Percentiles rank a stretch among this genome's conserved stretches.
Conservation (phyloP, 2,797 vertebrate species). For the Danio kyathit region DNA sequence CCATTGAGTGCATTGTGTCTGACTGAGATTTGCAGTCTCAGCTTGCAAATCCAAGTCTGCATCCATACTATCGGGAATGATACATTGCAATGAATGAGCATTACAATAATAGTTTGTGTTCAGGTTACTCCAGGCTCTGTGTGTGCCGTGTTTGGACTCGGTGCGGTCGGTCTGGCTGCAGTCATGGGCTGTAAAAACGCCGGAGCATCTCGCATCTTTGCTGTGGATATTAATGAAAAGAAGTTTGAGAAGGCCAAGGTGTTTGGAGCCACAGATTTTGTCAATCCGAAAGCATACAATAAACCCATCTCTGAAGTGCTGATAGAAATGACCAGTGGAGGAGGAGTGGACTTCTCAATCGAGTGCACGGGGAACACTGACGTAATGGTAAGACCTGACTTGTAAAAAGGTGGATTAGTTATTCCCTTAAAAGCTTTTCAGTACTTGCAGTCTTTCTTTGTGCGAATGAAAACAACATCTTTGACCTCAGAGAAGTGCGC, state of each 20-base stretch:
- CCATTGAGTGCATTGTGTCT: too few relatives aligned
- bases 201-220: slow-evolving; percentile 90
- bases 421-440: not conserved
- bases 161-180: slow-evolving; percentile 92
- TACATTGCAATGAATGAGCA: not conserved
- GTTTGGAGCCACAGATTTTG: slow-evolving; percentile 91
- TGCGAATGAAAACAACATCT: not conserved
- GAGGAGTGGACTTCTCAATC: slow-evolving; percentile 93
- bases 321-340: slow-evolving; percentile 88
- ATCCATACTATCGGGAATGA: too few relatives aligned
- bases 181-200: slow-evolving; percentile 94
- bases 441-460: not conserved
- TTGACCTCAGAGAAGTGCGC: slow-evolving; percentile 82
- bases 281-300: slow-evolving; percentile 88
- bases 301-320: slow-evolving; percentile 88
- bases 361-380: slow-evolving; percentile 91
- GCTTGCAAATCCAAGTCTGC: too few relatives aligned
- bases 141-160: slow-evolving; percentile 92
- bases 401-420: not conserved
- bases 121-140: slow-evolving; percentile 92
- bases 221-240: slow-evolving; percentile 88
- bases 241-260: slow-evolving; percentile 89
- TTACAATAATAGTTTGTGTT: not conserved
- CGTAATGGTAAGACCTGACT: slow-evolving; percentile 87
- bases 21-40: too few relatives aligned